Conservation (phyloP, 2,888 invertebrate genomes). For the Phyto melanocephala region DNA sequence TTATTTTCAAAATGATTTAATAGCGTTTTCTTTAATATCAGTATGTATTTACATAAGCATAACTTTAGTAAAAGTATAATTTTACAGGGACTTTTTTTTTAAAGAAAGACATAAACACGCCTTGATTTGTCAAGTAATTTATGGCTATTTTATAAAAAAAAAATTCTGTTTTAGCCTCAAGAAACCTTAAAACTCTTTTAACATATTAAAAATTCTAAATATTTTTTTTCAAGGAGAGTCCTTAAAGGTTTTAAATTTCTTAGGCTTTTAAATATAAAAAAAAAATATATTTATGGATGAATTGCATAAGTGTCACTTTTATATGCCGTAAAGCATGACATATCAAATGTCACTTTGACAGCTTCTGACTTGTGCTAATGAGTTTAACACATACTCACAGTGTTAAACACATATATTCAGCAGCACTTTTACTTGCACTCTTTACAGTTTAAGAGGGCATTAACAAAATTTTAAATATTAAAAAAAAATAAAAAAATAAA, state of each 20-base stretch:
- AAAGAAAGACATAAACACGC: conserved; percentile 56
- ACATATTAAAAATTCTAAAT: conserved; percentile 9
- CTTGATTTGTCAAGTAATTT: conserved; percentile 54
- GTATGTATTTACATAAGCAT: not conserved
- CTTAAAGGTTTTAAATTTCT: conserved; percentile 59
- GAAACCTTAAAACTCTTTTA: conserved; percentile 57
- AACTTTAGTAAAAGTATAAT: conserved; percentile 21
- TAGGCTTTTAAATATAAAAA: conserved; percentile 13
- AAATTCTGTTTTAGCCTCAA: conserved; percentile 25
- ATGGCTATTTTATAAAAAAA: conserved; percentile 28
- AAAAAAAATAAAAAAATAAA: too few species aligned
- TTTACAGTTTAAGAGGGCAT: conserved; percentile 36
- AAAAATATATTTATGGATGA: conserved; percentile 16
- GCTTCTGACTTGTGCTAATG: conserved; percentile 63
- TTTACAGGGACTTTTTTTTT: conserved; percentile 17
- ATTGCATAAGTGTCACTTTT: conserved; percentile 58
- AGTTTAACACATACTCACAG: conserved; percentile 48
- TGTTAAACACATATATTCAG: not conserved
- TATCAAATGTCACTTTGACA: conserved; percentile 63
- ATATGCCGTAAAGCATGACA: conserved; percentile 45
- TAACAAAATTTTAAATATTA: too few species aligned
- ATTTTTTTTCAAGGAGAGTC: not conserved
- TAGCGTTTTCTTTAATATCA: not conserved
- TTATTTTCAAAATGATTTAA: conserved; percentile 27
- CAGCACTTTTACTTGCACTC: conserved; percentile 3